Percentiles rank a stretch among this genome's conserved stretches.
Conservation (phyloP, 1,140 invertebrate genomes). For the Leptoteleia sp. region DNA sequence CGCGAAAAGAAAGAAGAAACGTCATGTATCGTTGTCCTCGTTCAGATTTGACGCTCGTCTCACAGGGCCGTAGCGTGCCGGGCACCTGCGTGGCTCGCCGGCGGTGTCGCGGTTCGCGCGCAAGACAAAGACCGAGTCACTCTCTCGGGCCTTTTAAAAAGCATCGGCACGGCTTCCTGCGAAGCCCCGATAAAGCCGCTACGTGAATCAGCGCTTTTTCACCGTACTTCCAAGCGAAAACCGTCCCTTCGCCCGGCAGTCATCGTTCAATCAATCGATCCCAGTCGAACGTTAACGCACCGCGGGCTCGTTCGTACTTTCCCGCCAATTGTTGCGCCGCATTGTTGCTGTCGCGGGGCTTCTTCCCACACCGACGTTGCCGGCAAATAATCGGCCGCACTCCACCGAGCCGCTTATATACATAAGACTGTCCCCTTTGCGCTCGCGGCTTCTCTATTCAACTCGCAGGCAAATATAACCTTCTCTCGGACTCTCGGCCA, state of each 20-base stretch:
- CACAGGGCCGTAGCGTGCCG: background rate
- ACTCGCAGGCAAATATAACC: too few relatives aligned
- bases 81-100: too few relatives aligned
- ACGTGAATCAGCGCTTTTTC: conserved; percentile 28
- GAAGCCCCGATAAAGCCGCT: conserved; percentile 20
- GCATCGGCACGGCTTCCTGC: conserved; percentile 18
- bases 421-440: background rate
- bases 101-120: conserved; percentile 4
- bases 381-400: conserved; percentile 14
- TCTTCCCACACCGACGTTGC: conserved; percentile 25
- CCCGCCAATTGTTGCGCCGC: conserved; percentile 59
- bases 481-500: too few relatives aligned
- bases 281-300: background rate
- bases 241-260: background rate
- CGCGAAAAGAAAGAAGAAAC: background rate
- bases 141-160: conserved; percentile 33
- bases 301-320: conserved; percentile 38
- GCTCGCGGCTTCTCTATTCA: too few relatives aligned
- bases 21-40: background rate
- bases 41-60: background rate
- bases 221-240: conserved; percentile 6
- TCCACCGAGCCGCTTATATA: background rate
- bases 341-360: conserved; percentile 33
- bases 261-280: conserved; percentile 22
- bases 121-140: conserved; percentile 34